Base-by-base conservation (phyloP, 2,113 vertebrate genomes). In the Alethe diademata region DNA sequence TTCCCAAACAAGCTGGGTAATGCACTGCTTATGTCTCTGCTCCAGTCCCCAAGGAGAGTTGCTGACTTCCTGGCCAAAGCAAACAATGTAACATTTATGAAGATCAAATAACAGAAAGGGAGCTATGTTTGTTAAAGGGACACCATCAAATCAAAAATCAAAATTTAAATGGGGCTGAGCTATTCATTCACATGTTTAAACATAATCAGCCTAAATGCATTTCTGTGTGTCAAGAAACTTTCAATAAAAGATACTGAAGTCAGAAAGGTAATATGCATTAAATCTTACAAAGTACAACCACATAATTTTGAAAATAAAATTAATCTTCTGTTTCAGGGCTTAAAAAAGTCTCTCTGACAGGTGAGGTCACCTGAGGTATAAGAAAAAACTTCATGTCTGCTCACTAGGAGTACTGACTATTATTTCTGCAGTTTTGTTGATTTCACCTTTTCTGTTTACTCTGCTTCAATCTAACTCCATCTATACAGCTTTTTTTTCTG, bases 21-120 rank as follows among this genome's bases (percentile, higher is more conserved):
- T 17, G 28, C 75, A 51, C 65, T 95, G 96, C 90, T 96, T 91
- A 79, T 86, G 74, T 71, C 64, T 81, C 87, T 73, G 53, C 20
- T 75, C 53, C 70, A 88, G 86, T 94, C 86, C 92, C 94, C 87
- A 96, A 87, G 92, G 79, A 93, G 51, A 88, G 76, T 1, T 86
- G 72, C 81, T 28, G 69, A 76, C 72, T 96, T 92, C 94, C 88
- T 75, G 78, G 94, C 87, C 90, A 96, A 97, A 93, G 65, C 85
- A 96, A 97, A 96, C 95, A 96, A 93, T 67, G 26, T 62, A 90
- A 74, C 75, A 65, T 93, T 95, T 88, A 88, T 35, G 85, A 95
- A 94, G 93, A 85, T 82, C 70, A 94, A 85, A 75, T 54, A 79
- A 51, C 40, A 94, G 71, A 92, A 91, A 92, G 70, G 79, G 94